Conservation (phyloP, 2,113 vertebrate genomes). For the Platycercus adscitus region DNA sequence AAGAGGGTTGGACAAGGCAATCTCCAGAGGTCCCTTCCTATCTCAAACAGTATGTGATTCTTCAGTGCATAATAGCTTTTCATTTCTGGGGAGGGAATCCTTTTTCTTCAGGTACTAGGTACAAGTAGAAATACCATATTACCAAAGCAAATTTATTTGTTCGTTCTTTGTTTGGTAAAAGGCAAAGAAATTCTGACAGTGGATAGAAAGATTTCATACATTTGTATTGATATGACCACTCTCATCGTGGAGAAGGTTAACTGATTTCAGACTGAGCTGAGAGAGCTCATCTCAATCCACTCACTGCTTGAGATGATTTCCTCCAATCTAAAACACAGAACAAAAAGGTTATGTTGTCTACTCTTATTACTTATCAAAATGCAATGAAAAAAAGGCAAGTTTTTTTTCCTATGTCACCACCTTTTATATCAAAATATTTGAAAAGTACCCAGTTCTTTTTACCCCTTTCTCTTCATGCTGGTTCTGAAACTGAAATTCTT, state of each 20-base stretch:
- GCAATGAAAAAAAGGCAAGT: background rate
- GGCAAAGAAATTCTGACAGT: background rate
- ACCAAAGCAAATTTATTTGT: background rate
- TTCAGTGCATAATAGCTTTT: background rate
- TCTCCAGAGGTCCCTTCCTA: background rate
- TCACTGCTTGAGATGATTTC: background rate
- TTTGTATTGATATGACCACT: background rate
- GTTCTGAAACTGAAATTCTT: constrained; percentile 7
- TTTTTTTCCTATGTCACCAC: background rate
- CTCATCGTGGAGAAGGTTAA: background rate
- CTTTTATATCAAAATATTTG: background rate
- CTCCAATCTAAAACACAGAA: background rate
- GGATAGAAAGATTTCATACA: background rate
- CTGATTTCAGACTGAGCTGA: background rate
- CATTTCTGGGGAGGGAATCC: background rate
- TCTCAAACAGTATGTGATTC: background rate
- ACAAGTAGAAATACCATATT: background rate
- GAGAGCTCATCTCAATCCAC: background rate
- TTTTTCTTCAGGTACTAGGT: background rate
- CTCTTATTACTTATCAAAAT: background rate
- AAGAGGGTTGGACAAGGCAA: background rate
- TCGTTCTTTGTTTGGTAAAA: background rate
- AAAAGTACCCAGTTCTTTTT: background rate
- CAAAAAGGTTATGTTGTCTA: background rate
- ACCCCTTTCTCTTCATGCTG: background rate